These are phyloP conservation scores for Phyllostomus discolor DNA, from an alignment of 2,113 vertebrate species.

Conservation along the genomic window DNA sequence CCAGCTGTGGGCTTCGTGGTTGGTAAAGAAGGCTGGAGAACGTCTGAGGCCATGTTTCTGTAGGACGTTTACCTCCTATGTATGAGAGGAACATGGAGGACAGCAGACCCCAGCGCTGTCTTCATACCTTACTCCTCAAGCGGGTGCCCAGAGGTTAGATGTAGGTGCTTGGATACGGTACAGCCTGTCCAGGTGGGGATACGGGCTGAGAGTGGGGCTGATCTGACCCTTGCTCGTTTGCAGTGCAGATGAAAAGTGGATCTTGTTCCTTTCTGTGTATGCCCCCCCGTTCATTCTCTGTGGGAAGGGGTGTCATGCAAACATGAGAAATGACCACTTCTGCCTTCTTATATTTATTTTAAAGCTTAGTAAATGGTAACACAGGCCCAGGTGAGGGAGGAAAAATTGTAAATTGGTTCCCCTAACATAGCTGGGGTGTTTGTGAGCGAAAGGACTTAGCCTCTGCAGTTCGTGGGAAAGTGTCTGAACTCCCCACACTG, in stretches of 20 bases:
- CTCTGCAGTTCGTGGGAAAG: neutral
- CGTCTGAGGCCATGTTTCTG: neutral
- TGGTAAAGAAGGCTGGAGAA: neutral
- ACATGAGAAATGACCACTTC: neutral
- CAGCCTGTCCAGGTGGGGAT: neutral
- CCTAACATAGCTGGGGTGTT: neutral
- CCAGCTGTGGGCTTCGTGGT: neutral
- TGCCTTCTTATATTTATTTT: neutral
- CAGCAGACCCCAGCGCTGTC: neutral
- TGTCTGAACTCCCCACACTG: too few species aligned
- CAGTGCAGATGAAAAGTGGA: neutral
- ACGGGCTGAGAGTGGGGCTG: neutral
- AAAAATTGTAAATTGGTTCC: neutral
- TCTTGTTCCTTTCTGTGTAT: neutral
- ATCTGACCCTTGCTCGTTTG: neutral
- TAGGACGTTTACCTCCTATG: rapidly evolving
- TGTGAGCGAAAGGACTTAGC: neutral
- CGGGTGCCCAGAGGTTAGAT: neutral
- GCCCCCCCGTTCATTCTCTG: neutral
- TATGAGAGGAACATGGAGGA: neutral
- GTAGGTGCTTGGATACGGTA: neutral
- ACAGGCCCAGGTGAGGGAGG: neutral
- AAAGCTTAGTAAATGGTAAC: neutral
- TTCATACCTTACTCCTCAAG: neutral
- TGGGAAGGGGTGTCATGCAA: neutral